Conservation (phyloP, 2,888 invertebrate genomes). For the Rhimphoctona megacephalus region DNA sequence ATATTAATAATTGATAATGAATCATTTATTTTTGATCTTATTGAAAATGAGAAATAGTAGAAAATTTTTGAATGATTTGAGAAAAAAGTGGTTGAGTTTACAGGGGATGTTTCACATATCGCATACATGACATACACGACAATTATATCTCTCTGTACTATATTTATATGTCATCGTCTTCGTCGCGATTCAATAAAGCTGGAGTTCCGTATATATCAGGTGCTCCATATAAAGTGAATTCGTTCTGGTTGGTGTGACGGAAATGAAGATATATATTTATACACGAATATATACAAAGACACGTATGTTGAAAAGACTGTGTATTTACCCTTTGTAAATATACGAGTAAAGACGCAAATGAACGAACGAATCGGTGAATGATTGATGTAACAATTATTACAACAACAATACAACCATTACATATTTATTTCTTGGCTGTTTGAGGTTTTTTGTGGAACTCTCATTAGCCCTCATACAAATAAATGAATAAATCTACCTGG, state of each 20-base stretch:
- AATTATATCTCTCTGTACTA: slow-evolving; percentile 10
- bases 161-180: slow-evolving; percentile 7
- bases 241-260: not conserved
- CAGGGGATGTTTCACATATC: slow-evolving; percentile 5
- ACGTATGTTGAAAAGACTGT: slow-evolving; percentile 34
- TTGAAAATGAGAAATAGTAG: not conserved
- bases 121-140: not conserved
- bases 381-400: slow-evolving; percentile 23
- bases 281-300: not conserved
- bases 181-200: not conserved
- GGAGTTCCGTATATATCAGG: not conserved
- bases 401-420: slow-evolving; percentile 9
- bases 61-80: not conserved
- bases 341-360: slow-evolving; percentile 21
- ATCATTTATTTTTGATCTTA: not conserved
- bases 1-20: no score
- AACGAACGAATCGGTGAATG: slow-evolving; percentile 30
- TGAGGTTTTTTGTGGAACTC: slow-evolving; percentile 30
- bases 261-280: slow-evolving; percentile 1
- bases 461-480: slow-evolving; percentile 27
- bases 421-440: slow-evolving; percentile 33
- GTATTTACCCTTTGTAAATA: slow-evolving; percentile 64
- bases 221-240: not conserved
- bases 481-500: slow-evolving; percentile 38
- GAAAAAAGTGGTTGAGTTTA: slow-evolving; percentile 23